Percentiles rank a stretch among this genome's conserved stretches.
These are phyloP conservation scores for Baccha elongata DNA, from an alignment of 2,888 invertebrate species.

Conservation along the genomic window DNA sequence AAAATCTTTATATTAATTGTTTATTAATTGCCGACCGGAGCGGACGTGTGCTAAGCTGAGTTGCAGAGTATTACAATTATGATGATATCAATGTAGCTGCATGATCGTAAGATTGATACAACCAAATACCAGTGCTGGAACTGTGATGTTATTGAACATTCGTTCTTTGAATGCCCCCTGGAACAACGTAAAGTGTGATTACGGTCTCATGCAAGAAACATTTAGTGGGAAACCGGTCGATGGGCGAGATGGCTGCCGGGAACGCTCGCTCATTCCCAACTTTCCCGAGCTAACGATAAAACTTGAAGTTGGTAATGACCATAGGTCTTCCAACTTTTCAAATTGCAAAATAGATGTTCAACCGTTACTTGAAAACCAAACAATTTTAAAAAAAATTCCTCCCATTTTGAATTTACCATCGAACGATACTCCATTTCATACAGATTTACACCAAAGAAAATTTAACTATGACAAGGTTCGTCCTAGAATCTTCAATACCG, in stretches of 20 bases:
- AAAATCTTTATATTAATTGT: neutral
- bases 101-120: neutral
- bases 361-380: neutral
- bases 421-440: neutral
- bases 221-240: neutral
- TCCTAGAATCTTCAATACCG: neutral
- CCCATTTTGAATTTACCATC: neutral
- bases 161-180: neutral
- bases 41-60: neutral
- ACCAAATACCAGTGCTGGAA: neutral
- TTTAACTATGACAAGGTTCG: neutral
- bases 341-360: neutral
- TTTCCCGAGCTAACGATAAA: neutral
- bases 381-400: neutral
- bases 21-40: no score
- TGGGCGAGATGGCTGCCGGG: no score
- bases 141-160: neutral
- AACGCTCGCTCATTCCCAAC: constrained; percentile 1
- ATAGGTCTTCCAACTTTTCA: neutral
- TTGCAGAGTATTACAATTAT: neutral
- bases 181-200: neutral
- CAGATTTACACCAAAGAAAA: neutral
- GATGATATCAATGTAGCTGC: neutral
- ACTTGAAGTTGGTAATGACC: neutral
- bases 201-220: constrained; percentile 1